Conservation (phyloP, 2,113 vertebrate genomes). For the Xyrauchen texanus region DNA sequence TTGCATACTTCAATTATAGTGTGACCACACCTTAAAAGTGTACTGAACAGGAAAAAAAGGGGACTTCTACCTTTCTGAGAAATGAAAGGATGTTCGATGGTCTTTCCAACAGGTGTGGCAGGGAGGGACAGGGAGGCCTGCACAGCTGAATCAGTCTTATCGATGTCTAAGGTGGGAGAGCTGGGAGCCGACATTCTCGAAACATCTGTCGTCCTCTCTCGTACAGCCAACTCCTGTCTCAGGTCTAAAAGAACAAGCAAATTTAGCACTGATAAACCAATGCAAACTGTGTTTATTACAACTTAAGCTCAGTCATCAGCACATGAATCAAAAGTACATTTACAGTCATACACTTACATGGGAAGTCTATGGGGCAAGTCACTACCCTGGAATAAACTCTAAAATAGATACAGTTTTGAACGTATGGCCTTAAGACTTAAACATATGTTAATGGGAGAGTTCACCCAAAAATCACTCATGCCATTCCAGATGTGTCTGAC, state of each 20-base stretch:
- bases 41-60: not conserved
- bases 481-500: no score
- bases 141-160: conserved; percentile 92
- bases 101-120: conserved; percentile 90
- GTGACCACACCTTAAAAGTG: not conserved
- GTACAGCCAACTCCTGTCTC: conserved; percentile 92
- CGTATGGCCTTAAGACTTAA: no score
- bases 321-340: no score
- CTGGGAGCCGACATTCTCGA: conserved; percentile 90
- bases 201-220: conserved; percentile 89
- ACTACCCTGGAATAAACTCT: no score
- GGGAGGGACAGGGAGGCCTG: conserved; percentile 94
- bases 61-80: conserved; percentile 83
- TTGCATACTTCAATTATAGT: no score
- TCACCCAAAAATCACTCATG: no score
- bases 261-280: not conserved
- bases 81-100: conserved; percentile 84
- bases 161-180: conserved; percentile 90
- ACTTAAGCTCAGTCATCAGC: not conserved
- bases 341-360: not conserved
- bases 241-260: conserved; percentile 76
- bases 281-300: not conserved
- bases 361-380: no score
- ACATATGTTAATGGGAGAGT: no score
- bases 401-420: no score